Conservation (phyloP, 2,113 vertebrate species). For the Phalacrocorax aristotelis region DNA sequence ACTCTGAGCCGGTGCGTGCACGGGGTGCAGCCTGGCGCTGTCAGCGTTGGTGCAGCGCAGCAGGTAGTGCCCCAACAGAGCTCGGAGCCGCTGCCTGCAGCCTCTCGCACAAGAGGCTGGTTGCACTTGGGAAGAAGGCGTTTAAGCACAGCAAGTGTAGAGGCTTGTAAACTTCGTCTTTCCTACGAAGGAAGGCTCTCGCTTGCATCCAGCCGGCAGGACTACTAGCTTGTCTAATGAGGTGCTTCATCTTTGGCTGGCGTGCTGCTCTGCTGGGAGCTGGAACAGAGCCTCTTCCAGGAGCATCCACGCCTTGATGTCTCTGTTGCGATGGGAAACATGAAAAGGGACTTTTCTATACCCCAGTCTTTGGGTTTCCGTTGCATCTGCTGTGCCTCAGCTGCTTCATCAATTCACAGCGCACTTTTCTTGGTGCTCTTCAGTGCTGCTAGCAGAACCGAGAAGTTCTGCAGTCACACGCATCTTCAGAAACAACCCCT, state of each 20-base stretch:
- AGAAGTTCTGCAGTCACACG: not conserved
- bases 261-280: constrained; percentile 2
- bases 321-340: not conserved
- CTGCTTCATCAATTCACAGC: not conserved
- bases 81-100: not conserved
- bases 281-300: not conserved
- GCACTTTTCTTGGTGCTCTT: not conserved
- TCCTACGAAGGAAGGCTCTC: not conserved
- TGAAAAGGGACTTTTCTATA: not conserved
- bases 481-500: not conserved
- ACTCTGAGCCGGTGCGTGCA: rapidly evolving
- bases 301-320: not conserved
- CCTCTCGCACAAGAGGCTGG: not conserved
- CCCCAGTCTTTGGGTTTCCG: not conserved
- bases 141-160: not conserved
- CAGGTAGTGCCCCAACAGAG: not conserved
- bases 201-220: not conserved
- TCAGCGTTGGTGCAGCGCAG: not conserved
- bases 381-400: not conserved
- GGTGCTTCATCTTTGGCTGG: constrained; percentile 8
- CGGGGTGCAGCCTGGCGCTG: not conserved
- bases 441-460: not conserved
- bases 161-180: not conserved
- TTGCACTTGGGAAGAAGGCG: not conserved
- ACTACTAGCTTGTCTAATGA: not conserved